Percentiles rank a stretch among this genome's conserved stretches.
phyloP scores from a whole-genome alignment of 2,888 invertebrate genomes.

The Sphaerophoria taeniata region DNA sequence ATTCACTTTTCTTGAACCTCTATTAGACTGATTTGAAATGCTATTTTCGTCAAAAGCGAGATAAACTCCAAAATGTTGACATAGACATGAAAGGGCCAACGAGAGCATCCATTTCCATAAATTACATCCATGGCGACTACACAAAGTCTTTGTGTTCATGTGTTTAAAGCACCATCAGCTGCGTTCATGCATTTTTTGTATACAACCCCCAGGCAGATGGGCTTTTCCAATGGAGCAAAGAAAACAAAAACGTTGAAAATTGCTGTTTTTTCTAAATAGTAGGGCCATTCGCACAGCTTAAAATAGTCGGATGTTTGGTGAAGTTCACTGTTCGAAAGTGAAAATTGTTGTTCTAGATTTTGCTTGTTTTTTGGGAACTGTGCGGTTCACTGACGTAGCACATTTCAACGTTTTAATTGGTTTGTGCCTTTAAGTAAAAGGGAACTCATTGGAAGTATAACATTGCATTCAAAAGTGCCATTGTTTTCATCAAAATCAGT shows the following conservation, averaged over 20 bases:
- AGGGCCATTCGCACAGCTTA: slow-evolving; percentile 52
- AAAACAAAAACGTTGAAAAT: slow-evolving; percentile 13
- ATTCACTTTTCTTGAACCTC: slow-evolving; percentile 17
- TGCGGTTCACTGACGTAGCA: slow-evolving; percentile 26
- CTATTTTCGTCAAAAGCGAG: slow-evolving; percentile 55
- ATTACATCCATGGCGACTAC: slow-evolving; percentile 3
- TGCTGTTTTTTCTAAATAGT: slow-evolving; percentile 47
- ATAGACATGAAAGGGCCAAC: slow-evolving; percentile 61
- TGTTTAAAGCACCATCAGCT: slow-evolving; percentile 39
- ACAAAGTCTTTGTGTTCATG: slow-evolving; percentile 37
- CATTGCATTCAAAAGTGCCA: too few relatives aligned
- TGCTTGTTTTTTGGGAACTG: slow-evolving; percentile 5
- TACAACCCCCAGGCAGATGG: neutral
- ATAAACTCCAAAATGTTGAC: slow-evolving; percentile 65
- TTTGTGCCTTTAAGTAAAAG: too few relatives aligned
- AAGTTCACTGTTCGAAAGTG: slow-evolving; percentile 67
- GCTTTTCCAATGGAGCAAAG: slow-evolving; percentile 31
- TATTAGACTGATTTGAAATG: slow-evolving; percentile 43
- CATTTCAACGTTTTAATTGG: slow-evolving; percentile 31
- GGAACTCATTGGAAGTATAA: too few relatives aligned
- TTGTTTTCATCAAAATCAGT: too few relatives aligned
- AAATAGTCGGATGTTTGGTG: slow-evolving; percentile 42
- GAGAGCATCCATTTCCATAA: slow-evolving; percentile 11
- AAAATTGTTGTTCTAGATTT: neutral
- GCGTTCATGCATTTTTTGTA: slow-evolving; percentile 16